Percentiles rank a stretch among this genome's conserved stretches.
Conservation (phyloP, 2,797 vertebrate genomes). For the Argyrosomus regius region DNA sequence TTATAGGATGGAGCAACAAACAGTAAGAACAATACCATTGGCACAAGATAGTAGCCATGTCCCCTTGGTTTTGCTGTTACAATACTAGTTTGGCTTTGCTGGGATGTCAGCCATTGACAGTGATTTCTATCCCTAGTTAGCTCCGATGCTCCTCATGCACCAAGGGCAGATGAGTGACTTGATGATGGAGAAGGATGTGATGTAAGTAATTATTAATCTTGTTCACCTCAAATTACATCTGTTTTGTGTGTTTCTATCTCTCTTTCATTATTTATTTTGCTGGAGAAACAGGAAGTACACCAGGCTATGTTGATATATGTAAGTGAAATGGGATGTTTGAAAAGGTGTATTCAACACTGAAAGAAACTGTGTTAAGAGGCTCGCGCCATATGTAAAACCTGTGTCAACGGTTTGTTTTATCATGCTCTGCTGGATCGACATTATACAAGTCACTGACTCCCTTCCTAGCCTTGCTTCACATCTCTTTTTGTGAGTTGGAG, state of each 20-base stretch:
- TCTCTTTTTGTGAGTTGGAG: slow-evolving; percentile 36
- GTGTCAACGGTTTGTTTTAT: slow-evolving; percentile 53
- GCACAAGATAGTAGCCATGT: background rate
- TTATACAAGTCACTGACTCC: slow-evolving; percentile 63
- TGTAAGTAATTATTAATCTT: slow-evolving; percentile 29
- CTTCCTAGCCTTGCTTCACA: slow-evolving; percentile 19
- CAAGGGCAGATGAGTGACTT: too few relatives aligned
- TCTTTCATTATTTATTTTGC: background rate
- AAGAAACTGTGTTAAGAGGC: slow-evolving; percentile 4
- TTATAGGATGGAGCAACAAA: background rate
- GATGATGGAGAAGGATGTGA: background rate
- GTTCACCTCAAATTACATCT: slow-evolving; percentile 6
- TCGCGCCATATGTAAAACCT: slow-evolving; percentile 16
- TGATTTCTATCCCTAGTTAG: background rate
- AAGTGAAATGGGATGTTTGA: slow-evolving; percentile 9
- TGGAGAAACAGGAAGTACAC: slow-evolving; percentile 1
- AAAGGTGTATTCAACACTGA: slow-evolving; percentile 17
- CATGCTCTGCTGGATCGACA: slow-evolving; percentile 41
- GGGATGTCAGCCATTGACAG: background rate
- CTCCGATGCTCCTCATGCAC: too few relatives aligned
- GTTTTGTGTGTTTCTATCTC: background rate
- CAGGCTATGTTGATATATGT: background rate
- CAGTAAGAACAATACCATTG: background rate
- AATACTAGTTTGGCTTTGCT: background rate
- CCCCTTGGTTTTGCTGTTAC: background rate